phyloP scores from a whole-genome alignment of 2,797 vertebrate genomes.

The Nannoperca australis region DNA sequence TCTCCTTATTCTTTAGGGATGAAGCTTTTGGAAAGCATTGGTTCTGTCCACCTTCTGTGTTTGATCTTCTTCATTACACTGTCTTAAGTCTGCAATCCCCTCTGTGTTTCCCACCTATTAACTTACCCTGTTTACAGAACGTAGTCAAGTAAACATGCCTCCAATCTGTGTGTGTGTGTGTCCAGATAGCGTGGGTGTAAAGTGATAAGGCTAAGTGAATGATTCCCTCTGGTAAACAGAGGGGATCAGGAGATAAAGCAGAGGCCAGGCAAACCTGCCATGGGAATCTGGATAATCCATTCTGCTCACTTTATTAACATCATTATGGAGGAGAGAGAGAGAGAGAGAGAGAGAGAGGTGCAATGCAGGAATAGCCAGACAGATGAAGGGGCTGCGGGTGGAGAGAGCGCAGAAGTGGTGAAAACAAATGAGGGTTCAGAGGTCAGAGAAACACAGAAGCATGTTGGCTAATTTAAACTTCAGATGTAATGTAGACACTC shows the following conservation, averaged over 20 bases:
- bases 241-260: constrained; percentile 56
- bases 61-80: constrained; percentile 14
- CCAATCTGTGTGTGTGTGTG: constrained; percentile 56
- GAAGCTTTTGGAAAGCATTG: constrained; percentile 59
- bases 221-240: constrained; percentile 74
- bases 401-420: constrained; percentile 23
- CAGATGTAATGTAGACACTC: background rate
- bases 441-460: constrained; percentile 15
- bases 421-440: constrained; percentile 45
- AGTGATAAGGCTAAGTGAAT: constrained; percentile 78
- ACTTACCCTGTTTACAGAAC: constrained; percentile 34
- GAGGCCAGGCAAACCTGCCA: constrained; percentile 70
- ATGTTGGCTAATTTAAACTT: background rate
- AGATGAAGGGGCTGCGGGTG: constrained; percentile 27
- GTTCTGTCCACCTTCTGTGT: constrained; percentile 10
- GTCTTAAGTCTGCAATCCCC: background rate
- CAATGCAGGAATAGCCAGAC: constrained; percentile 21
- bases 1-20: constrained; percentile 25
- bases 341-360: background rate
- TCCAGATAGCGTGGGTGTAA: constrained; percentile 59
- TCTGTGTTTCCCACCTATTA: constrained; percentile 42
- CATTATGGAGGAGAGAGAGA: constrained; percentile 63
- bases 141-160: constrained; percentile 46
- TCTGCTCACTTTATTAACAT: constrained; percentile 76
- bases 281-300: constrained; percentile 80